These are phyloP conservation scores for Drosophila greeni DNA, from an alignment of 2,888 invertebrate genomes.

Conservation along the genomic window DNA sequence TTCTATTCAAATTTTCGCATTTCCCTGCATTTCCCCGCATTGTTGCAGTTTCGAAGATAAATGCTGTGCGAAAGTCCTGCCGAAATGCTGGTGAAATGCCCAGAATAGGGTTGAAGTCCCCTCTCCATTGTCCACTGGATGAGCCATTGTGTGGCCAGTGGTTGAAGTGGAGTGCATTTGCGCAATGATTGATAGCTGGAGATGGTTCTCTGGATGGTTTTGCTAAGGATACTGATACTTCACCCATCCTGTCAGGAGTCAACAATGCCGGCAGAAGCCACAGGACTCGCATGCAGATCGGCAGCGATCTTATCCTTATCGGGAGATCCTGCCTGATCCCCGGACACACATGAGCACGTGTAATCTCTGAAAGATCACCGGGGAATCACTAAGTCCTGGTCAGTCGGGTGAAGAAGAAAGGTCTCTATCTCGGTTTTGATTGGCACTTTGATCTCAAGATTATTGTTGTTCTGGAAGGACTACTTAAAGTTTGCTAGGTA, in stretches of 20 bases:
- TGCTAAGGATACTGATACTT: too few relatives aligned
- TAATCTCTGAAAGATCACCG: constrained; percentile 2
- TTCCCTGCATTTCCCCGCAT: constrained; percentile 6
- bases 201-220: too few relatives aligned
- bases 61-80: constrained; percentile 10
- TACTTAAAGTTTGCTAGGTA: background rate
- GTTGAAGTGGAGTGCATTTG: constrained; percentile 49
- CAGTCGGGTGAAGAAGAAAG: background rate
- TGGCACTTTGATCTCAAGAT: background rate
- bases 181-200: constrained; percentile 50
- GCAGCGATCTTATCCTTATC: constrained; percentile 8
- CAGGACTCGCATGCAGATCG: background rate
- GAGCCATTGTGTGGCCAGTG: constrained; percentile 41
- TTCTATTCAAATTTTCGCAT: constrained; percentile 39
- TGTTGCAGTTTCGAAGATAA: constrained; percentile 44
- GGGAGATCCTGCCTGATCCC: constrained; percentile 8
- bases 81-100: constrained; percentile 57
- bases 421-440: background rate
- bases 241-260: too few relatives aligned
- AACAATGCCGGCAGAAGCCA: background rate
- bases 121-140: constrained; percentile 36
- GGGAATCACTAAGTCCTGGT: background rate
- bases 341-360: constrained; percentile 2
- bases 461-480: too few relatives aligned
- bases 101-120: constrained; percentile 43